phyloP scores from a whole-genome alignment of 2,888 invertebrate species.

The Brachypterus glaber region DNA sequence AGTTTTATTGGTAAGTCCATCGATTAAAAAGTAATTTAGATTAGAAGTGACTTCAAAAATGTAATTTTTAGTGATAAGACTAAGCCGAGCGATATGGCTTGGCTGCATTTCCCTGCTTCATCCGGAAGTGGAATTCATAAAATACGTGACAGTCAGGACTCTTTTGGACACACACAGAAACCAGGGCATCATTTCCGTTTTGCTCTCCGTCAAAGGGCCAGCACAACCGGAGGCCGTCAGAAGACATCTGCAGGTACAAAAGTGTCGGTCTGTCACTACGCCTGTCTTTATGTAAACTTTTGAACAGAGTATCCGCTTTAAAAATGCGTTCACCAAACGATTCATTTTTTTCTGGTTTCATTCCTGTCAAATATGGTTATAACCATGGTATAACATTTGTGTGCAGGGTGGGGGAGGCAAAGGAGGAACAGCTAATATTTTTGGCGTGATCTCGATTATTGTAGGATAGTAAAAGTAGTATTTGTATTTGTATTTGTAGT shows the following conservation, averaged over 20 bases:
- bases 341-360: too few relatives aligned
- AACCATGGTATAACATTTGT: too few relatives aligned
- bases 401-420: too few relatives aligned
- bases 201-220: constrained; percentile 52
- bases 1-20: constrained; percentile 30
- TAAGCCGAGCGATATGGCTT: constrained; percentile 32
- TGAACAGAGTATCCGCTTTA: too few relatives aligned
- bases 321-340: too few relatives aligned
- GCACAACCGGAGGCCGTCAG: constrained; percentile 35
- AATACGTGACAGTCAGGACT: constrained; percentile 46
- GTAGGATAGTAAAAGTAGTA: too few relatives aligned
- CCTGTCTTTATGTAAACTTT: too few relatives aligned
- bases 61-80: constrained; percentile 17
- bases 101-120: constrained; percentile 31
- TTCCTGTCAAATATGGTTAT: too few relatives aligned
- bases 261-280: constrained; percentile 2
- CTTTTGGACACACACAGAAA: constrained; percentile 63
- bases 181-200: constrained; percentile 62
- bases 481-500: too few relatives aligned
- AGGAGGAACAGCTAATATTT: too few relatives aligned
- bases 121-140: constrained; percentile 37
- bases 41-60: constrained; percentile 1
- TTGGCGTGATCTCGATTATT: too few relatives aligned
- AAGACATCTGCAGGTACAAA: constrained; percentile 34
- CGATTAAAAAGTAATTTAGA: constrained; percentile 1